Conservation (phyloP, 2,113 vertebrate species). For the Hypocryptadius cinnamomeus region DNA sequence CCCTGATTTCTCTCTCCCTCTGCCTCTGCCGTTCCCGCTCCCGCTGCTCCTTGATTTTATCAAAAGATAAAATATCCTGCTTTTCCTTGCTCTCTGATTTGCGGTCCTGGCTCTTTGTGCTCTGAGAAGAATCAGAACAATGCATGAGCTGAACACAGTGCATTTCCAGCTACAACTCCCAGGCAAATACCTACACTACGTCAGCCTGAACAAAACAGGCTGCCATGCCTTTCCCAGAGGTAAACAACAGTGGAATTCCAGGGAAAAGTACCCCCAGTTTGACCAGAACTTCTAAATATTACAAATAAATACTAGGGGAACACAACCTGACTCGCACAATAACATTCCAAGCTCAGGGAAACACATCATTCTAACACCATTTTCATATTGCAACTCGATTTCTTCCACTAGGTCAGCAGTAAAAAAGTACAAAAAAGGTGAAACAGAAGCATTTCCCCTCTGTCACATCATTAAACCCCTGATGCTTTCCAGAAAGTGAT, state of each 20-base stretch:
- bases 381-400: not conserved
- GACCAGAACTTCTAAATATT: not conserved
- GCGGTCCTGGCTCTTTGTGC: constrained; percentile 87
- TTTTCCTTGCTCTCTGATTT: constrained; percentile 86
- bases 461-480: not conserved
- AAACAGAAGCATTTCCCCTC: not conserved
- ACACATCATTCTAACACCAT: not conserved
- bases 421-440: not conserved
- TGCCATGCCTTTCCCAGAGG: rapidly evolving
- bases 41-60: constrained; percentile 96
- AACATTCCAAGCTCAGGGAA: not conserved
- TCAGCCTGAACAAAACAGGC: not conserved
- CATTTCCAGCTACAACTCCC: not conserved
- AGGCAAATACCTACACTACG: not conserved
- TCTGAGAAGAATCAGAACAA: constrained; percentile 64
- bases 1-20: constrained; percentile 88
- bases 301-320: not conserved
- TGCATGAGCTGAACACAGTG: not conserved
- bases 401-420: not conserved
- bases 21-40: constrained; percentile 91
- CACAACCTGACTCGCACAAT: not conserved
- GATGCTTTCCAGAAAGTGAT: not conserved
- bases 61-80: constrained; percentile 92
- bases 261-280: not conserved
- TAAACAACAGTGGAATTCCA: not conserved